A percentile compares a stretch with the other conserved stretches of the same genome.
phyloP scores from a whole-genome alignment of 2,888 invertebrate species.

The Pterostichus madidus region DNA sequence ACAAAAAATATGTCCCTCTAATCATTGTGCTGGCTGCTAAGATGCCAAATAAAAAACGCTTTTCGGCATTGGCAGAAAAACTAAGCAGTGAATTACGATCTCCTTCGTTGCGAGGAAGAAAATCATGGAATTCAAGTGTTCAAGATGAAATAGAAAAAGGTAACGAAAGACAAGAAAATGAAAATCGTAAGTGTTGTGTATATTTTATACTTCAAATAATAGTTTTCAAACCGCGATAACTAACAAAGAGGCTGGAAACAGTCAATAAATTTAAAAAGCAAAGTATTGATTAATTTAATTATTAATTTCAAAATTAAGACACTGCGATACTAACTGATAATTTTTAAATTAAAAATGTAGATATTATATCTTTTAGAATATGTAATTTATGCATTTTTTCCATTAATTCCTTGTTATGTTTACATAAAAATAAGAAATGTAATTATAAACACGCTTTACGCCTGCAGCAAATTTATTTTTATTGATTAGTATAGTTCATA shows the following conservation, averaged over 20 bases:
- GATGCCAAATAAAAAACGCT: slow-evolving; percentile 58
- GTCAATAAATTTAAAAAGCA: slow-evolving; percentile 4
- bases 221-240: too few species aligned
- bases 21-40: slow-evolving; percentile 44
- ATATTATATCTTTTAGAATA: not conserved
- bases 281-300: slow-evolving; percentile 38
- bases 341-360: not conserved
- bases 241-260: too few species aligned
- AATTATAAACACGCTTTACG: slow-evolving; percentile 16
- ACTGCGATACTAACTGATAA: not conserved
- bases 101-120: slow-evolving; percentile 53
- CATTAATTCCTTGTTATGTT: not conserved
- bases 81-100: slow-evolving; percentile 51
- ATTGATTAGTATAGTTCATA: slow-evolving; percentile 66
- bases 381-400: slow-evolving; percentile 8
- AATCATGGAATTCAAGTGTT: slow-evolving; percentile 53
- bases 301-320: slow-evolving; percentile 20
- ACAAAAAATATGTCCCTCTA: slow-evolving; percentile 10
- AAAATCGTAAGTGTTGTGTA: slow-evolving; percentile 31
- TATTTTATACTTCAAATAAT: slow-evolving; percentile 1
- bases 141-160: slow-evolving; percentile 52
- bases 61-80: slow-evolving; percentile 51
- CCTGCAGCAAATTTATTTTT: slow-evolving; percentile 58
- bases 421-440: not conserved
- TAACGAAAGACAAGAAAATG: slow-evolving; percentile 3